Conservation (phyloP, 2,888 invertebrate species). For the Dexiosoma caninum region DNA sequence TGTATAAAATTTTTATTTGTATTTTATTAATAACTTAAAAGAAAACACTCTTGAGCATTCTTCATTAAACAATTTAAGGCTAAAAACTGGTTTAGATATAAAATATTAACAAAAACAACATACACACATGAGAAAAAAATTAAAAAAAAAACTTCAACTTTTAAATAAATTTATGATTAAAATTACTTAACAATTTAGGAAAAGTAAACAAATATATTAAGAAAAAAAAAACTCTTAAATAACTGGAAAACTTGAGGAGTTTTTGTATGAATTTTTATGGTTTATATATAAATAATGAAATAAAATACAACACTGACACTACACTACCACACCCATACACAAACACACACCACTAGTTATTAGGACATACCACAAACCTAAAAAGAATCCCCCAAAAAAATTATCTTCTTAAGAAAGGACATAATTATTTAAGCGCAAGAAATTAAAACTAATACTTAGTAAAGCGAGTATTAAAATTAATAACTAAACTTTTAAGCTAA, state of each 20-base stretch:
- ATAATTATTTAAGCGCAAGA: slow-evolving; percentile 55
- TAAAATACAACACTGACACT: slow-evolving; percentile 58
- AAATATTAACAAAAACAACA: slow-evolving; percentile 48
- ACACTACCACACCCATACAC: slow-evolving; percentile 22
- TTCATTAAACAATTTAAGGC: slow-evolving; percentile 58
- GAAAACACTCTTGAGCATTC: slow-evolving; percentile 38
- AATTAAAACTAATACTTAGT: slow-evolving; percentile 26
- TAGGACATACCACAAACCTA: slow-evolving; percentile 42
- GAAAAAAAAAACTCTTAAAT: slow-evolving; percentile 18
- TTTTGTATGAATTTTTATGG: slow-evolving; percentile 62
- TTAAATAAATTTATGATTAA: slow-evolving; percentile 44
- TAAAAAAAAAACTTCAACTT: slow-evolving; percentile 19
- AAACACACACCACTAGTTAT: slow-evolving; percentile 58
- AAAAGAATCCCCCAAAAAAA: slow-evolving; percentile 29
- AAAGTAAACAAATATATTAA: slow-evolving; percentile 31
- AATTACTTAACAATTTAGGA: slow-evolving; percentile 32
- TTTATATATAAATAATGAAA: slow-evolving; percentile 50
- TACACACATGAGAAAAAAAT: too few relatives aligned
- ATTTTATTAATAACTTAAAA: slow-evolving; percentile 6
- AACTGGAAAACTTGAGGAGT: slow-evolving; percentile 39
- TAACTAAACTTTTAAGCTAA: slow-evolving; percentile 34
- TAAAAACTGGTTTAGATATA: slow-evolving; percentile 62
- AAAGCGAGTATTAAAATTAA: slow-evolving; percentile 26
- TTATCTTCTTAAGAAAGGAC: slow-evolving; percentile 45
- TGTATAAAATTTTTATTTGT: slow-evolving; percentile 39